These are phyloP conservation scores for Heliothis virescens DNA, from an alignment of 1,140 invertebrate genomes.

Conservation along the genomic window DNA sequence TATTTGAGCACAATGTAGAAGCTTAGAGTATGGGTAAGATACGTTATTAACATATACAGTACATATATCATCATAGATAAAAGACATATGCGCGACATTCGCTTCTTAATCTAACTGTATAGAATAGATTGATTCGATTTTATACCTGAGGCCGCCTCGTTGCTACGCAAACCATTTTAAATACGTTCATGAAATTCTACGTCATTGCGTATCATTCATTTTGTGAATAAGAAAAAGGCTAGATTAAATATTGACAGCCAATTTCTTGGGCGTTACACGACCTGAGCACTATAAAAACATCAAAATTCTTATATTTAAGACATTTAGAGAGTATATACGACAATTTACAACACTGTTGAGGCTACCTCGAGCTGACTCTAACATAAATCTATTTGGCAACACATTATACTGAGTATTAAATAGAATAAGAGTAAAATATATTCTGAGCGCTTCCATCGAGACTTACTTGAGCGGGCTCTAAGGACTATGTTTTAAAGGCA, in stretches of 20 bases:
- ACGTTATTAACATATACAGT: slow-evolving; percentile 16
- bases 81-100: slow-evolving; percentile 20
- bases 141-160: slow-evolving; percentile 15
- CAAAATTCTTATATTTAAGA: neutral
- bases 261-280: slow-evolving; percentile 11
- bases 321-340: slow-evolving; percentile 2
- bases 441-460: slow-evolving; percentile 36
- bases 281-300: neutral
- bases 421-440: slow-evolving; percentile 50
- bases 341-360: slow-evolving; percentile 6
- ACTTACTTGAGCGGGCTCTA: slow-evolving; percentile 36
- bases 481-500: neutral
- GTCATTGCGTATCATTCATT: neutral
- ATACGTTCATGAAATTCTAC: neutral
- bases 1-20: slow-evolving; percentile 54
- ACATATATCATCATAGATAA: neutral
- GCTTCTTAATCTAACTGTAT: slow-evolving; percentile 27
- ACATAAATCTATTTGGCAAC: slow-evolving; percentile 67
- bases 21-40: slow-evolving; percentile 1
- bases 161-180: neutral
- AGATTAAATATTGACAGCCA: neutral
- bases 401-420: slow-evolving; percentile 71
- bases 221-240: too few relatives aligned
- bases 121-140: slow-evolving; percentile 7
- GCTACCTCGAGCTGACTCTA: slow-evolving; percentile 27